Base-by-base conservation (phyloP, 2,797 vertebrate genomes). In the Gymnodraco acuticeps region DNA sequence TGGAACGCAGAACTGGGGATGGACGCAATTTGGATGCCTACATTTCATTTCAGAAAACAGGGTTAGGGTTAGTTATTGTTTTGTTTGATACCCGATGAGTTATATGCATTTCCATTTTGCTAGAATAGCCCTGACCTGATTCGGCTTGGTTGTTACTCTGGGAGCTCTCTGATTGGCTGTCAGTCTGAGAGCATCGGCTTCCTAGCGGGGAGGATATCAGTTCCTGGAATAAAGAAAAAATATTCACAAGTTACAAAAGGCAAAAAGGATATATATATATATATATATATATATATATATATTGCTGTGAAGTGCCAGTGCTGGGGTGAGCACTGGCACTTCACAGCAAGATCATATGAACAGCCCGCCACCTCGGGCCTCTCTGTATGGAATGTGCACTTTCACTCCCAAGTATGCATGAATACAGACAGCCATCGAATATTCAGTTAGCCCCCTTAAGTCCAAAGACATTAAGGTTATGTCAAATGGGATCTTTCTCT, bases 141-240 rank as follows among this genome's bases (percentile, higher is more conserved):
- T 87, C 89, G 19, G 81, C 71, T 55, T 85, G 82, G 64, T 64
- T 89, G 81, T 88, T 89, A 48, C 73, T 87, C 82, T 78, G 83
- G 46, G 65, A 78, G 64, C 50, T 70, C 70, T 93, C 83, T 62
- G 92, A 85, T 87, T 91, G 93, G 90, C 90, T 92, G 83, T 94
- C 90, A 45, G 75, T 89, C 92, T 92, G 89, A 73, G 95, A 93
- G 73, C 83, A 90, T 54, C 89, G 89, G 75, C 89, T 92, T 80
- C 84, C 90, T 3, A 87, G 66, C 4, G 95, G 94, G 1, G 93
- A 94, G 2, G 95, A 87, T 31, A 96, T 94, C 75, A 96, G 77
- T 60, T 97, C 96, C 97, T 98, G 89, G 10, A 88, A 85, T 4
- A 43, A 19, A 20, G 10, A 88, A 85, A 4, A 43, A 19, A 20